Conservation (phyloP, 2,888 invertebrate species). For the Hecatera dysodea region DNA sequence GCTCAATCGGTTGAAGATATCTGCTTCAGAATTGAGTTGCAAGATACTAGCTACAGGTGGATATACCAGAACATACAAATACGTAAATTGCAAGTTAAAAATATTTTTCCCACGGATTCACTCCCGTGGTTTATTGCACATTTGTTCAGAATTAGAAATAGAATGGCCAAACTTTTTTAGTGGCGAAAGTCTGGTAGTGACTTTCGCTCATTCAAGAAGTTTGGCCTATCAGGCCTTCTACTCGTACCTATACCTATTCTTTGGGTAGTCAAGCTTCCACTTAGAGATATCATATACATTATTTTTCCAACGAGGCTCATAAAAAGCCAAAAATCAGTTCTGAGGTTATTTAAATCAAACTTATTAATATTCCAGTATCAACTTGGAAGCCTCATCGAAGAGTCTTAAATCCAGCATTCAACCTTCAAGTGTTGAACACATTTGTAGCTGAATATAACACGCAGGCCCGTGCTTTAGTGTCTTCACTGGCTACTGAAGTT, state of each 20-base stretch:
- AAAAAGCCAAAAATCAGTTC: background rate
- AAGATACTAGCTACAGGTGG: too few relatives aligned
- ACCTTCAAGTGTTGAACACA: slow-evolving; percentile 64
- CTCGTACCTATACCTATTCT: background rate
- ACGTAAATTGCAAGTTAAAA: too few relatives aligned
- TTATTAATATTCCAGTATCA: slow-evolving; percentile 23
- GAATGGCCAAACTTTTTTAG: background rate
- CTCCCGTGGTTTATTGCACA: too few relatives aligned
- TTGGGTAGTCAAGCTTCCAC: background rate
- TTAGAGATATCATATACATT: background rate
- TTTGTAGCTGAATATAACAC: slow-evolving; percentile 67
- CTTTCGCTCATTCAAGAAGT: too few relatives aligned
- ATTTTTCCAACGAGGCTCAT: too few relatives aligned
- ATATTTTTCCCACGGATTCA: background rate
- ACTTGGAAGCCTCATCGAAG: slow-evolving; percentile 74
- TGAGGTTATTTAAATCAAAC: background rate
- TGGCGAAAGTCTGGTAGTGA: too few relatives aligned
- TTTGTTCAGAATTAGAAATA: background rate
- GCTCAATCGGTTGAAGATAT: too few relatives aligned
- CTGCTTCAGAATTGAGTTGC: too few relatives aligned
- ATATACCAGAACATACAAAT: too few relatives aligned
- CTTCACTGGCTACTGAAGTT: slow-evolving; percentile 51
- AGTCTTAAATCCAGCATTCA: slow-evolving; percentile 71
- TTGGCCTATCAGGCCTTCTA: too few relatives aligned
- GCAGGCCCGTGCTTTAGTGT: slow-evolving; percentile 62